Evolutionary conservation across 2,888 invertebrate genomes (phyloP).

Genomic region (Synergus itoensis): DNA sequence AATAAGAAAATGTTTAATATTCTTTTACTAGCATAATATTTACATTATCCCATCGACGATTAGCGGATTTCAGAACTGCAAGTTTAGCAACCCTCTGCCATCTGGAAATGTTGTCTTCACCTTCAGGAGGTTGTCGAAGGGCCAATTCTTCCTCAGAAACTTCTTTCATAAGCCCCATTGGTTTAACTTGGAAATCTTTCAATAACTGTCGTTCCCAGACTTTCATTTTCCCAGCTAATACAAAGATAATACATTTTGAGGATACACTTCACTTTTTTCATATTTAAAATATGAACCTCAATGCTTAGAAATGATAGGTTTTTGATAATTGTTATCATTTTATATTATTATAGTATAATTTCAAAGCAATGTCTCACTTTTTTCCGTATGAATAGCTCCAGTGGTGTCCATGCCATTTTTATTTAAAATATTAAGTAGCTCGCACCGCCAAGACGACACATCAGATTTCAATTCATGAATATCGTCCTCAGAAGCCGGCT

Average conservation of each 20-base stretch:
- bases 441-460: constrained; percentile 94
- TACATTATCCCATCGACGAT: constrained; percentile 88
- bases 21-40: constrained; percentile 63
- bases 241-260: constrained; percentile 56
- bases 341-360: too few relatives aligned
- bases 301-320: background rate
- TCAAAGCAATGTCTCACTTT: constrained; percentile 78
- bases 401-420: constrained; percentile 93
- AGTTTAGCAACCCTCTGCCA: constrained; percentile 86
- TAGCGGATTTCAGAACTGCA: constrained; percentile 85
- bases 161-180: constrained; percentile 81
- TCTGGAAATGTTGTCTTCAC: constrained; percentile 75
- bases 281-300: too few relatives aligned
- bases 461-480: constrained; percentile 97
- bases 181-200: constrained; percentile 91
- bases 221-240: constrained; percentile 88
- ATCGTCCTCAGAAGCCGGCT: constrained; percentile 93
- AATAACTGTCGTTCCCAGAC: constrained; percentile 93
- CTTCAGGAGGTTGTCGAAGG: constrained; percentile 70
- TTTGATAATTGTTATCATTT: background rate
- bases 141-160: constrained; percentile 76
- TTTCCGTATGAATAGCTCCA: constrained; percentile 86
- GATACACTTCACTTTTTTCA: too few relatives aligned
- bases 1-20: background rate
- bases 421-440: constrained; percentile 92